Base-by-base conservation (phyloP, 2,888 invertebrate genomes). In the Malthinus seriepunctatus region DNA sequence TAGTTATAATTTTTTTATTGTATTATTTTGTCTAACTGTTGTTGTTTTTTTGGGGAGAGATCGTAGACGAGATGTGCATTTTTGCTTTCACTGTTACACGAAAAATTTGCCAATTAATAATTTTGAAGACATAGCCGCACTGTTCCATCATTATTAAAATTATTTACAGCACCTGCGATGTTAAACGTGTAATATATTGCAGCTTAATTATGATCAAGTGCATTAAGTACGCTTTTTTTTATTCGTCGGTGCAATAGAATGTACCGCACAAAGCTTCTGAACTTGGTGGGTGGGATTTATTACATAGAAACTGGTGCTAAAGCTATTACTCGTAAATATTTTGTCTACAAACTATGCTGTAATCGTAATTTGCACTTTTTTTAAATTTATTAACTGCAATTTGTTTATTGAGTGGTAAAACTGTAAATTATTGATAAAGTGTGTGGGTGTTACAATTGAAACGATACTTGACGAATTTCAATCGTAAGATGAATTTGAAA, bases 251-350 rank as follows among this genome's bases (percentile, higher is more conserved):
- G 23, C 23, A 23, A 23, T 23, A 23, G 23, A 23, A 23, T 23
- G 3, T 23, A 23, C 23, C 23, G 23, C 23, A 23, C 23, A 23
- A 23, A 23, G 39, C 34, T 31, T 47, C 47, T 32, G 47, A 15
- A 51, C 53, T 14, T 12, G 56, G 51, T 60, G 60, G 55, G 60
- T 56, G 60, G 60, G 60, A 60, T 60, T 51, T 35, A 42, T 51
- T 34, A 46, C 46, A 46, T 51, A 42, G 47, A 39, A 46, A 23
- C 23, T 23, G 23, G 23, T 23, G 23, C 23, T 23, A 23, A 23
- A 23, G 23, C 23, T 23, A 23, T 23, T 23, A 23, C 23, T 23
- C 23, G 23, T 23, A 23, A 23, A 23, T 23, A 23, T 23, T 23
- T 23, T 23, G 23, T 23, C 23, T 23, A 23, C 23, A 23, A 23